Base-by-base conservation (phyloP, 2,113 vertebrate genomes). In the Astatoreochromis straeleni region DNA sequence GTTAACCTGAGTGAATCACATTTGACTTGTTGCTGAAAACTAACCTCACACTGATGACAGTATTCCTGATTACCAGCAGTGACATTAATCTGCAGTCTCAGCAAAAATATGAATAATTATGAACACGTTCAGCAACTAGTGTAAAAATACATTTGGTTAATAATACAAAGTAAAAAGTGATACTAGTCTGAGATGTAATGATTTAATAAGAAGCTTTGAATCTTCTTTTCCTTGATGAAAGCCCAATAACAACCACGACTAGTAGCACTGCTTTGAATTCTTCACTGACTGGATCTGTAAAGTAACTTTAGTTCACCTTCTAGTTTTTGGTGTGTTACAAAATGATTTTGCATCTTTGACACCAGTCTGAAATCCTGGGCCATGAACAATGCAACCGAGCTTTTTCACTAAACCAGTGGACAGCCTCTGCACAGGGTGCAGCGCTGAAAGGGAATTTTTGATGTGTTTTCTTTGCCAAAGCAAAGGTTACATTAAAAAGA, bases 401-500 rank as follows among this genome's bases (percentile, higher is more conserved):
- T 57, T 60, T 19, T 6, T 9, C 17, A 42, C 21, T 4, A 2
- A 29, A 2, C 54, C n/a, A 57, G n/a, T 1, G 35, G 45, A 21
- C 78, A 19, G 58, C 82, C 45, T 88, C 68, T 6, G 21, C 33
- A 31, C 73, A 11, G 80, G 80, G 58, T 26, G 88, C 54, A 6
- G 29, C 3, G 2, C 19, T 54, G 10, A 92, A 91, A 94, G 60
- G 87, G 89, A 90, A 93, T 94, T 83, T 40, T 58, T 83, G 40
- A 93, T 89, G 88, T 53, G 87, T 75, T 88, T 90, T 82, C 87
- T 93, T 93, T 93, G 91, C 87, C 40, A 81, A 88, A 82, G 84
- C 40, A 92, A 95, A 94, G 94, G 93, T 94, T 91, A 89, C 84
- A 89, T 81, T 81, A 85, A 86, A 86, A 87, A 91, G 80, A 54